phyloP scores from a whole-genome alignment of 2,888 invertebrate genomes.

The Cacoxenus indagator region DNA sequence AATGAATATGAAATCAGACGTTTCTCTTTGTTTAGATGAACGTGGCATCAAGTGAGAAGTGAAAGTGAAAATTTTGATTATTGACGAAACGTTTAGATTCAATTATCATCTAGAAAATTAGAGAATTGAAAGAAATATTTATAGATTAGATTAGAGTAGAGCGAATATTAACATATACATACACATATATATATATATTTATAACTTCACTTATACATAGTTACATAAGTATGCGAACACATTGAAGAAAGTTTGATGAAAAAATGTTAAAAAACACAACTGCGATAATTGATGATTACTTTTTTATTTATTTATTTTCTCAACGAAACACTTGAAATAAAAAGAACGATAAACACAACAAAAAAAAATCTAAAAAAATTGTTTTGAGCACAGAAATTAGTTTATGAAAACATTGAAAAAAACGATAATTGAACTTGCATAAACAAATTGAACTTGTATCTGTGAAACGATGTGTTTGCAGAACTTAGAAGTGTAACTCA shows the following conservation, averaged over 20 bases:
- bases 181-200: not conserved
- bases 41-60: not conserved
- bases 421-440: constrained; percentile 11
- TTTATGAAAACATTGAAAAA: too few relatives aligned
- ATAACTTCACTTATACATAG: constrained; percentile 22
- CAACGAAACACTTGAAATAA: not conserved
- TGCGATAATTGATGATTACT: not conserved
- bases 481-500: constrained; percentile 32
- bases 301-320: not conserved
- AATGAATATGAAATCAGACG: constrained; percentile 7
- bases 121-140: constrained; percentile 65
- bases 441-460: not conserved
- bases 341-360: too few relatives aligned
- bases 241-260: constrained; percentile 5
- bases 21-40: not conserved
- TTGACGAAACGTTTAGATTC: constrained; percentile 52
- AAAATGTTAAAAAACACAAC: not conserved
- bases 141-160: constrained; percentile 64
- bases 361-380: too few relatives aligned
- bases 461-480: not conserved
- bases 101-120: constrained; percentile 70
- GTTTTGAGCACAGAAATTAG: too few relatives aligned
- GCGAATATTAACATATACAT: constrained; percentile 29
- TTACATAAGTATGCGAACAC: constrained; percentile 36
- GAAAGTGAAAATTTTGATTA: constrained; percentile 37